Base-by-base conservation (phyloP, 2,888 invertebrate genomes). In the Microplitis deprimator region DNA sequence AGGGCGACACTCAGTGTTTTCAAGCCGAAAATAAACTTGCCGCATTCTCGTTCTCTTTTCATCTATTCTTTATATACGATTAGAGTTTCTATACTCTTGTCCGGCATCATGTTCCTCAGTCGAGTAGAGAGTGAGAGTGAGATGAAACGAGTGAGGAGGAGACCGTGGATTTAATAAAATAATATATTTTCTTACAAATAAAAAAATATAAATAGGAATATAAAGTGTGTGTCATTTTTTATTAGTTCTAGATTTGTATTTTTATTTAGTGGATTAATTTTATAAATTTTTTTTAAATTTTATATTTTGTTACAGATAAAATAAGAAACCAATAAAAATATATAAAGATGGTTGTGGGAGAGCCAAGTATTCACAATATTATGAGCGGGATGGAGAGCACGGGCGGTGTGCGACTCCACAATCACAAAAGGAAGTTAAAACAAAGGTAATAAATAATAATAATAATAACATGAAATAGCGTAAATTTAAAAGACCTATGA, bases 311-410 rank as follows among this genome's bases (percentile, higher is more conserved):
- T 85, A 60, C 81, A 84, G 84, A 82, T 82, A 62, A 16, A 62
- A 29, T 29, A 29, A 50, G 13, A 50, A 50, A 50, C 13, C 13
- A 50, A 50, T 50, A 50, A 77, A 72, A 83, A 84, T 73, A 16
- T 38, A 74, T 74, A 90, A 93, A 93, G 91, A 96, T 96, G 96
- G 96, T 96, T 89, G 95, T 97, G 89, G 95, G 95, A 87, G 96
- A 96, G 90, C 93, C 93, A 83, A 93, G 92, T 90, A 94, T 95
- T 90, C 95, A 96, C 92, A 95, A 94, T 89, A 97, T 97, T 87
- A 95, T 96, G 96, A 96, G 96, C 86, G 96, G 96, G 85, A 95
- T 97, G 91, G 95, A 96, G 91, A 96, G 95, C 91, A 96, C 96
- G 65, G 96, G 96, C 75, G 95, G 95, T 88, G 96, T 97, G 85